Evolutionary conservation across 2,888 invertebrate genomes (phyloP), one percentile per base, ranked within the genome.

Genomic region (Epinotia demarniana): DNA sequence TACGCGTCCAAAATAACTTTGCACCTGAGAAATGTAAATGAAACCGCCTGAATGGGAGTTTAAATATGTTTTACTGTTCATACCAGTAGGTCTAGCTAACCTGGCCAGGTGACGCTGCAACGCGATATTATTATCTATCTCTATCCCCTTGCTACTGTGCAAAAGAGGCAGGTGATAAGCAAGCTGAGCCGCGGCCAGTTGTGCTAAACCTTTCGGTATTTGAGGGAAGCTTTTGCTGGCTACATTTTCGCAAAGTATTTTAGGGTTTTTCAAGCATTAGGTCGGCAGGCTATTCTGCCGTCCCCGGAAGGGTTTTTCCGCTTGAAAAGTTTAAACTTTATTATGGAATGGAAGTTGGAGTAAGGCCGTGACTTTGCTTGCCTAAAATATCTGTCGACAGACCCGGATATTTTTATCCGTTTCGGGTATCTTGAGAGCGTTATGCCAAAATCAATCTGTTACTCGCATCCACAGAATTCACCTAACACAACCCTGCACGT

Each of bases 1-100:
- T 60, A 19, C 23, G 11, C 23, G 43, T 23, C 5, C 23, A 43
- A 60, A 69, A 58, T 60, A 46, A 69, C 58, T 69, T 68, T 68
- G 19, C 43, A 43, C 46, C 43, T 68, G 57, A 69, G 58, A 60
- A 69, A 69, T 68, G 58, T 69, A 69, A 69, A 69, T 69, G 23
- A 43, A 69, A 69, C 43, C 69, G 58, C n/a, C 43, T 23, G 69
- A 23, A 46, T 46, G 18, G 23, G 58, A 69, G 46, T 69, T 69
- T 69, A 60, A 69, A 69, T 67, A 63, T 66, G 33, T 66, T 66
- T 66, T 66, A 66, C 53, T 27, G n/a, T 33, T 27, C n/a, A 33
- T 27, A 66, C 53, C 66, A 33, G 53, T 27, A 33, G 53, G 66
- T 66, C 19, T n/a, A 53, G 27, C n/a, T 27, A 27, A 66, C 49